phyloP scores from a whole-genome alignment of 2,113 vertebrate genomes.

The Chloroceryle aenea region DNA sequence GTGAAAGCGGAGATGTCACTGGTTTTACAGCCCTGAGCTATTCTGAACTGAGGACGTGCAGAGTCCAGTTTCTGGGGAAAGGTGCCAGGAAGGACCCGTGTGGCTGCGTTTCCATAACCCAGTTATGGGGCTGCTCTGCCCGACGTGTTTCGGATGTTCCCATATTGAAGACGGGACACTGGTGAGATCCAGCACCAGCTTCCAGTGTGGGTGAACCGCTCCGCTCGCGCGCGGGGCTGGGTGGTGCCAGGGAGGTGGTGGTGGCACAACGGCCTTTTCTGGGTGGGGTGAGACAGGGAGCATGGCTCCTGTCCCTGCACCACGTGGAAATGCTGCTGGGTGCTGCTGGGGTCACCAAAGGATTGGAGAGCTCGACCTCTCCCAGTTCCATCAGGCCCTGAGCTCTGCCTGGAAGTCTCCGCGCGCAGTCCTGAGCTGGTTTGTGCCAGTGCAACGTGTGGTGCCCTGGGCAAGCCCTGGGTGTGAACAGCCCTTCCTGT shows the following conservation, averaged over 20 bases:
- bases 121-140: rapidly evolving
- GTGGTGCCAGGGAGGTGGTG: no score
- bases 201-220: background rate
- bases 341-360: background rate
- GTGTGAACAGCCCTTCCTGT: background rate
- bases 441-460: rapidly evolving
- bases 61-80: background rate
- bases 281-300: background rate
- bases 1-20: background rate
- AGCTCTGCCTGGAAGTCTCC: background rate
- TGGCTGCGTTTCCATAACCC: background rate
- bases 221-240: rapidly evolving
- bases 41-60: rapidly evolving
- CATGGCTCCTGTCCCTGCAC: rapidly evolving
- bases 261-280: background rate
- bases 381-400: background rate
- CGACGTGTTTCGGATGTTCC: rapidly evolving
- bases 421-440: rapidly evolving
- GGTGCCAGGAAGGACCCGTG: rapidly evolving
- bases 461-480: rapidly evolving
- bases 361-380: rapidly evolving
- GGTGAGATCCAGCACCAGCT: rapidly evolving
- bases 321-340: rapidly evolving
- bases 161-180: rapidly evolving
- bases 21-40: background rate